Evolutionary conservation across 2,113 vertebrate species (phyloP), one percentile per base, ranked within the genome.

Genomic region (Tychaedon coryphoeus): DNA sequence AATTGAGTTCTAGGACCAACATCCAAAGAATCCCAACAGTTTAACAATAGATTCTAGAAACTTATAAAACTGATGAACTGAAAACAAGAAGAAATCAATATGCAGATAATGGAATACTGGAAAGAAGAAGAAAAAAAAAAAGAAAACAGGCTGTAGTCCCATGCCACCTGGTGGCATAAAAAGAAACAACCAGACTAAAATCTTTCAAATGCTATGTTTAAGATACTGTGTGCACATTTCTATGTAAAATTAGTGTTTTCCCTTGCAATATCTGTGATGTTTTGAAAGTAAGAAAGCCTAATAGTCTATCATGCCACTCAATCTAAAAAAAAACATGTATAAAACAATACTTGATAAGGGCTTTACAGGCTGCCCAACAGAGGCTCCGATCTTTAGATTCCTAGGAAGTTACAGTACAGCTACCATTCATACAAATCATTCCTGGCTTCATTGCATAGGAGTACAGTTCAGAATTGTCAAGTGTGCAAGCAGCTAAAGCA

Each of bases 151-250:
- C 6, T 93, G 90, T 83, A 64, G 29, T 84, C 34, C 72, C 72
- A 40, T 89, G 95, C 94, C 97, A 95, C 65, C 97, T 96, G 72
- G 92, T 93, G 96, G 96, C 60, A 96, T 36, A 72, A 53, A 53
- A 56, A 62, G 53, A 90, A 94, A 72, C 43, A 69, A 56, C 5
- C 7, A 38, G 70, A 34, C 19, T 17, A 29, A 93, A 93, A 48
- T 62, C 31, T 76, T 81, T 20, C 15, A 73, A 87, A 50, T 19
- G 4, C 15, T 53, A 17, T 8, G 7, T 43, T 73, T 29, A 64
- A 51, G 16, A 48, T 5, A 33, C 5, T 2, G 0, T 24, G 15
- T 5, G 34, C 5, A 16, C 5, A 28, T 45, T 76, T 72, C 34
- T 9, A 12, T 13, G 9, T 28, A 70, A 78, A 92, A 42, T 53